Evolutionary conservation across 2,888 invertebrate genomes (phyloP), one percentile per base, ranked within the genome.

Genomic region (Limnephilus auricula): DNA sequence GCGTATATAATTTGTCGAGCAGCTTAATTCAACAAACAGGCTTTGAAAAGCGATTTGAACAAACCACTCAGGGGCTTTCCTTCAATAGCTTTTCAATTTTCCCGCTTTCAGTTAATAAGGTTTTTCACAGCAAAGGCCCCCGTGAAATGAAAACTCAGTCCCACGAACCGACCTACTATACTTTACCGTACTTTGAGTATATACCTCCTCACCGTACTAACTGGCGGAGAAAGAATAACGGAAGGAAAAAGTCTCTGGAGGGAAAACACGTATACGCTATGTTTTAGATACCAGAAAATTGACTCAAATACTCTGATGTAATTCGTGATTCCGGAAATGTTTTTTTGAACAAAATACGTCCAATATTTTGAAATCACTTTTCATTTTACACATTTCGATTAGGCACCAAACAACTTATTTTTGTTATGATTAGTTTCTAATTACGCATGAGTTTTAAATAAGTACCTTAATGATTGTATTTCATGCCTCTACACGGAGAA

Each of bases 21-120:
- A 50, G 50, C 65, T 86, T 86, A 86, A 86, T 86, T 86, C 50
- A 50, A 86, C 45, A 45, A 86, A 86, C 86, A 65, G 18, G 86
- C 31, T 45, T 30, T 86, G 86, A 86, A 86, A 82, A 86, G 50
- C 40, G 50, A 50, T 86, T 86, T 50, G 45, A 86, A 86, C 86
- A 86, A 86, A 86, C 86, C 86, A 86, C 86, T 86, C 86, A 86
- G 86, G 86, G 86, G 86, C 45, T 65, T 50, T 50, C 86, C 50
- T 86, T 86, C 86, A 86, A 86, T 86, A 86, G 86, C 45, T 86
- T 86, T 86, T 86, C 86, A 86, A 65, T 86, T 86, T 86, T 65
- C 86, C 50, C 31, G 86, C 86, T 86, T 86, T 50, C 86, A 86
- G 86, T 86, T 86, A 86, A 86, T 86, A 86, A 86, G 86, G 86